Percentiles rank a stretch among this genome's conserved stretches.
Conservation (phyloP, 2,113 vertebrate genomes). For the Tinamus guttatus region DNA sequence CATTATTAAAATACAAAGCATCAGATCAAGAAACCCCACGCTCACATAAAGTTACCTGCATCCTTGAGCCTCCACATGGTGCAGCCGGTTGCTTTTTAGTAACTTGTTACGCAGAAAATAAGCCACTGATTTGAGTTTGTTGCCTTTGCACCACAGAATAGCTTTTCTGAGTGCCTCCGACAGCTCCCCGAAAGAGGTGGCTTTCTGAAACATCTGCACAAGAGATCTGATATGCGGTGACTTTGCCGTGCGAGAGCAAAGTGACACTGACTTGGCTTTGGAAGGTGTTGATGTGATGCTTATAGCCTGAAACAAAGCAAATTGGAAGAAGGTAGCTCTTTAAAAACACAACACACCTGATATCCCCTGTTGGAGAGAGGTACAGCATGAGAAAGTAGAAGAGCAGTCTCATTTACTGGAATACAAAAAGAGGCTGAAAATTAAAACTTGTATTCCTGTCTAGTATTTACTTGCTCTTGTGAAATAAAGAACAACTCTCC, state of each 20-base stretch:
- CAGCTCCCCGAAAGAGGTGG: conserved; percentile 70
- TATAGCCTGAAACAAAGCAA: conserved; percentile 58
- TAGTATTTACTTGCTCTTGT: neutral
- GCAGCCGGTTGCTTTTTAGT: conserved; percentile 80
- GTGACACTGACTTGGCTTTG: neutral
- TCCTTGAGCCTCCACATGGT: conserved; percentile 79
- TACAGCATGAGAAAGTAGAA: neutral
- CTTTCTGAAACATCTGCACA: conserved; percentile 64
- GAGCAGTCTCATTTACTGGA: neutral
- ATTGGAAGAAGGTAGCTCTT: neutral
- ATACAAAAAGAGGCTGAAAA: neutral
- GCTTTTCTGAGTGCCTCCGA: conserved; percentile 74
- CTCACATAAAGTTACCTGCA: conserved; percentile 65
- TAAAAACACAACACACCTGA: neutral
- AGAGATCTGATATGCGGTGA: neutral
- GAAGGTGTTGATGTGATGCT: neutral
- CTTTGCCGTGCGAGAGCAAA: neutral
- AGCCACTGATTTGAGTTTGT: conserved; percentile 65
- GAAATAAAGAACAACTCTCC: neutral
- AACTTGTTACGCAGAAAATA: conserved; percentile 78
- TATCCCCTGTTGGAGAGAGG: neutral
- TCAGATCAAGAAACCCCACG: neutral
- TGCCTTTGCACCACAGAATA: conserved; percentile 74
- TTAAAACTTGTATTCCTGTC: neutral
- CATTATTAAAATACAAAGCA: neutral